These are phyloP conservation scores for Cossypha heuglini DNA, from an alignment of 2,797 vertebrate species.

Conservation along the genomic window DNA sequence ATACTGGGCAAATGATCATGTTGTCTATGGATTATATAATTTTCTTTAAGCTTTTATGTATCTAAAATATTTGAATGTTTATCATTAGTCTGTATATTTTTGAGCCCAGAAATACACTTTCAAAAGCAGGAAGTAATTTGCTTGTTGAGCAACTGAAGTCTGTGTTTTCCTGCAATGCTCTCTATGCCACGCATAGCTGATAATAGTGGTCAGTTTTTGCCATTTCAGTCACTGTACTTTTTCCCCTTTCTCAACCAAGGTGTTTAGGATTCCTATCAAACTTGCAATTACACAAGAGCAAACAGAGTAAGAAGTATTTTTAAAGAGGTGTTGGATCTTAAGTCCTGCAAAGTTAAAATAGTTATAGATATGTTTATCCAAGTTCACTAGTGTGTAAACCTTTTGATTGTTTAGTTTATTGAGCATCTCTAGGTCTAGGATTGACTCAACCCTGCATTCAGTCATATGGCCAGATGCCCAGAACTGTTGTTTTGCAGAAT, in stretches of 20 bases:
- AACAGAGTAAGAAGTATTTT: background rate
- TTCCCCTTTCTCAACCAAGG: background rate
- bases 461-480: background rate
- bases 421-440: background rate
- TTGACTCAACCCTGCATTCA: background rate
- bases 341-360: background rate
- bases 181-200: background rate
- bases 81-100: background rate
- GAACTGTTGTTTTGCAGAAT: background rate
- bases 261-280: background rate
- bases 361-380: background rate
- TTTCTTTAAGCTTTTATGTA: background rate
- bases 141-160: background rate
- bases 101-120: background rate
- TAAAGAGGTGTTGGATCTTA: background rate
- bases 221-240: background rate
- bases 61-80: background rate
- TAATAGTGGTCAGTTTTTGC: background rate
- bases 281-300: background rate
- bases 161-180: background rate
- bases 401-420: background rate
- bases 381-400: background rate
- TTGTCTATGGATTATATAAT: background rate
- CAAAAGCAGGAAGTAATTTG: background rate
- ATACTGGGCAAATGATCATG: background rate